phyloP scores from a whole-genome alignment of 2,888 invertebrate genomes.

The Stenotaenia linearis region DNA sequence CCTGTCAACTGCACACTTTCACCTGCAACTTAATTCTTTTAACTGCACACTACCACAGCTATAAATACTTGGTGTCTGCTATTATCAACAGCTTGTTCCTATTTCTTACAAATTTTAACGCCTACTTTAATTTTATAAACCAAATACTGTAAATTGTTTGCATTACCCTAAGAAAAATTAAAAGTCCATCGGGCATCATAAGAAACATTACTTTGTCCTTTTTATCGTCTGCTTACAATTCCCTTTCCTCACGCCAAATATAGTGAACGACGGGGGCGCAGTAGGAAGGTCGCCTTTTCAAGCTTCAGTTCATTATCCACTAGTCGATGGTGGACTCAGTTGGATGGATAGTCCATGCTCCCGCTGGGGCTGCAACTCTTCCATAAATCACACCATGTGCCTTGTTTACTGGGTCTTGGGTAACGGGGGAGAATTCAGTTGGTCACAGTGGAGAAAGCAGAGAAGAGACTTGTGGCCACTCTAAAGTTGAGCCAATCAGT shows the following conservation, averaged over 20 bases:
- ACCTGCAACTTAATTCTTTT: not conserved
- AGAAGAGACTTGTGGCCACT: not conserved
- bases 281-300: not conserved
- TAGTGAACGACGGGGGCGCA: constrained; percentile 2
- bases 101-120: no score
- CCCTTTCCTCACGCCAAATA: not conserved
- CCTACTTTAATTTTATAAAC: no score
- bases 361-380: constrained; percentile 4
- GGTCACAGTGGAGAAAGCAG: not conserved
- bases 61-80: not conserved
- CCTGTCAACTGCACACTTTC: not conserved
- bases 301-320: constrained; percentile 9
- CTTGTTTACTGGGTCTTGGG: constrained; percentile 9
- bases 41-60: not conserved
- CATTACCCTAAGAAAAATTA: no score
- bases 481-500: not conserved
- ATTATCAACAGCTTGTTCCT: not conserved
- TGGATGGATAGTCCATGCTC: constrained; percentile 2
- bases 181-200: not conserved
- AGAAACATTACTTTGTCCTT: not conserved
- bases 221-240: not conserved
- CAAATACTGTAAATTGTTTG: no score
- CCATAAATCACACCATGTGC: constrained; percentile 1
- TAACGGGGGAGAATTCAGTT: not conserved
- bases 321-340: constrained; percentile 1